Base-by-base conservation (phyloP, 1,140 invertebrate species). In the Asbolus verrucosus region DNA sequence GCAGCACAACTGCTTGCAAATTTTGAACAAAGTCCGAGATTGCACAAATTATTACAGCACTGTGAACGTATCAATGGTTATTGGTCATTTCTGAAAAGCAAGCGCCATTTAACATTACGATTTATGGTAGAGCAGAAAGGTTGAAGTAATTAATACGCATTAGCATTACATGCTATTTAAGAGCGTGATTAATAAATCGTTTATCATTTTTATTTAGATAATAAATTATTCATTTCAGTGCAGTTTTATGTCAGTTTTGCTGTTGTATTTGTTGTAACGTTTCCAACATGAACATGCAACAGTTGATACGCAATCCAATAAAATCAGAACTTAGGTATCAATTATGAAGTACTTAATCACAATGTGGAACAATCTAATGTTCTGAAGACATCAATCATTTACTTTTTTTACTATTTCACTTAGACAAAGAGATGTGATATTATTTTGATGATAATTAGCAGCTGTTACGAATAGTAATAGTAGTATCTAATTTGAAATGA, bases 401-500 rank as follows among this genome's bases (percentile, higher is more conserved):
- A 1, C 15, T 6, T 4, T 30, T 38, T 18, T 19, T 50, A n/a
- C 18, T 66, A 8, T 19, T 66, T 14, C 9, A 16, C 30, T 66
- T 66, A 50, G 46, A 66, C 30, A 50, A 19, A 50, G 39, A 43
- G 36, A 46, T 66, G 41, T 46, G 63, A 50, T 66, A 66, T 66
- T 66, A 30, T 66, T 66, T 50, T 46, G 63, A 66, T 50, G 63
- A 16, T 66, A 66, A 66, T 66, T 66, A 66, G 30, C 63, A 66
- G 63, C 63, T 66, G 63, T 66, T 46, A 46, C 27, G 39, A n/a
- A 66, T 66, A 21, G 36, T 66, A 66, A 66, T 50, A 66, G 38
- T 43, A 27, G 39, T 66, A 50, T 46, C 63, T 66, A 66, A 66
- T 66, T 66, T 66, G 63, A 43, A 66, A 66, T 66, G 63, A 66